Evolutionary conservation across 1,140 invertebrate species (phyloP), one percentile per base, ranked within the genome.

Genomic region (Conus betulinus): DNA sequence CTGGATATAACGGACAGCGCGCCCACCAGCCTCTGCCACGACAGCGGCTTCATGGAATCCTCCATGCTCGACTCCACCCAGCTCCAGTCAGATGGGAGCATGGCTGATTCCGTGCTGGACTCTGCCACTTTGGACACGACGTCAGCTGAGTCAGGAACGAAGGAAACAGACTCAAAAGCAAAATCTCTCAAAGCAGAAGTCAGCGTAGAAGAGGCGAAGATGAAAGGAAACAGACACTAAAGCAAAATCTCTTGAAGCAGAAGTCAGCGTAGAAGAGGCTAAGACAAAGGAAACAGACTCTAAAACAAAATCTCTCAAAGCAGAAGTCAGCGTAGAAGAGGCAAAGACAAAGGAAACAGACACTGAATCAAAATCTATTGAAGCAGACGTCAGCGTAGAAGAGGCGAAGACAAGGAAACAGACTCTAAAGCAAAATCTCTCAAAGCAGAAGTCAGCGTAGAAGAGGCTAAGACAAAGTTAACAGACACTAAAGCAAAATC

Each of bases 31-130:
- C 85, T 87, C n/a, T 25, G 71, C n/a, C 23, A 76, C 13, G 85
- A 87, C 71, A 87, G 85, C 15, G 85, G 85, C 53, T 87, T 87
- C 71, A 51, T 78, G 74, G 85, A 87, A 17, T 55, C 85, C 23
- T 87, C 85, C 7, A 39, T 87, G 71, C 67, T 87, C 20, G 85
- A 87, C 10, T 76, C 71, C 11, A 51, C 71, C 13, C 85, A 55
- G 13, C 8, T 57, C 13, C 63, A 11, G 4, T 15, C 53, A 15
- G 81, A 83, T n/a, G 52, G 39, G 11, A 83, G 52, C 81, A 55
- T 83, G 51, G 15, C 23, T 5, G 81, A 83, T 8, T 51, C 55
- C 20, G n/a, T 25, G 10, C 20, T 63, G 82, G n/a, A 52, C n/a
- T 20, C 53, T 15, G 7, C 82, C 27, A 27, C 5, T 25, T 3